Conservation (phyloP, 2,113 vertebrate species). For the Mirounga angustirostris region DNA sequence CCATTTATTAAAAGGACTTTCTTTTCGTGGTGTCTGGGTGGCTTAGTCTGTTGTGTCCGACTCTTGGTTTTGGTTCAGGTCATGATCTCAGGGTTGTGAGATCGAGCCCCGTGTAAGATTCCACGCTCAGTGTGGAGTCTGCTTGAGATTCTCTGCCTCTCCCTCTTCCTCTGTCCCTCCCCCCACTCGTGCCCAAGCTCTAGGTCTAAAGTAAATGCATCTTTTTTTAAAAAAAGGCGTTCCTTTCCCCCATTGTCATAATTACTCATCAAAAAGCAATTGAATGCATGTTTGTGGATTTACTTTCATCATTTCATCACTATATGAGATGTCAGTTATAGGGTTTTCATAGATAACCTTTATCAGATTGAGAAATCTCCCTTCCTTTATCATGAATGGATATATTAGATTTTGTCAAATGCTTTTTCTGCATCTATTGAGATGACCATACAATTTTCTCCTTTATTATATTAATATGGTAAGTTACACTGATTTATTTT, state of each 20-base stretch:
- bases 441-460: not conserved
- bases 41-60: not conserved
- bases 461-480: constrained; percentile 44
- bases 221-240: not conserved
- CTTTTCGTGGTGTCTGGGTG: not conserved
- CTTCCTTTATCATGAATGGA: constrained; percentile 10
- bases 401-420: not conserved
- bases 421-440: constrained; percentile 27
- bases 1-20: constrained; percentile 3
- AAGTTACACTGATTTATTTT: constrained; percentile 47
- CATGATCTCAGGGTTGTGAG: not conserved
- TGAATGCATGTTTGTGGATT: not conserved
- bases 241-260: not conserved
- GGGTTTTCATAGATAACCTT: not conserved
- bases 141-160: not conserved
- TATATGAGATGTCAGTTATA: not conserved
- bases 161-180: not conserved
- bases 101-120: not conserved
- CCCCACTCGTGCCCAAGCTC: not conserved
- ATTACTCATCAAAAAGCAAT: not conserved
- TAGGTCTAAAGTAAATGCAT: not conserved
- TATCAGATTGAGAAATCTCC: not conserved
- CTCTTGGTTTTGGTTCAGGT: not conserved
- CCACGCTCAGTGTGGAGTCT: not conserved
- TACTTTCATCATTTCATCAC: constrained; percentile 1